Evolutionary conservation across 2,113 vertebrate species (phyloP).

Genomic region (Crotalus helleri): DNA sequence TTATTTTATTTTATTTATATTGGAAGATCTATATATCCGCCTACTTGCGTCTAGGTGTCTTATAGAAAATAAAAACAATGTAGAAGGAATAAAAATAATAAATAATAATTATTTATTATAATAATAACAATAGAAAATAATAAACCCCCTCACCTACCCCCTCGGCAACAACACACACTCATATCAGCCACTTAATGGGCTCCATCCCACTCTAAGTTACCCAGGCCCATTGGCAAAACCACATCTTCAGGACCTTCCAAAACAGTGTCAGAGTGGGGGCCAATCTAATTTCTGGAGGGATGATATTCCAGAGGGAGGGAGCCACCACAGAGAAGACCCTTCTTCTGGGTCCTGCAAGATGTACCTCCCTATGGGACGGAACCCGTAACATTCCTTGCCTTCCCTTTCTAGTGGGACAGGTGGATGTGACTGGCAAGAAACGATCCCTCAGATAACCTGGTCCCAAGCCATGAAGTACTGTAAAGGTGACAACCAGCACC

Average conservation of each 20-base stretch:
- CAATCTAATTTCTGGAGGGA: neutral
- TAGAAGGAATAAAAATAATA: neutral
- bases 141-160: too few species aligned
- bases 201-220: neutral
- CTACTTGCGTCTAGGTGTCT: neutral
- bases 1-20: neutral
- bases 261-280: neutral
- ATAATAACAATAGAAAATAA: neutral
- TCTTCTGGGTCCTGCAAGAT: neutral
- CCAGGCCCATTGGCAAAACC: neutral
- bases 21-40: neutral
- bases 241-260: neutral
- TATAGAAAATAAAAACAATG: neutral
- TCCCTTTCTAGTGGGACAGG: neutral
- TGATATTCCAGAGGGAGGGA: neutral
- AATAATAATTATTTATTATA: too few species aligned
- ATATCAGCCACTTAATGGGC: neutral
- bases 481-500: neutral
- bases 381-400: neutral
- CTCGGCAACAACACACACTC: neutral
- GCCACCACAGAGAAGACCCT: neutral
- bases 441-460: neutral
- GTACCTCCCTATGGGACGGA: neutral
- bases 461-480: neutral
- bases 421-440: neutral